These are phyloP conservation scores for Nipponia nippon DNA, from an alignment of 2,113 vertebrate species.

Conservation along the genomic window DNA sequence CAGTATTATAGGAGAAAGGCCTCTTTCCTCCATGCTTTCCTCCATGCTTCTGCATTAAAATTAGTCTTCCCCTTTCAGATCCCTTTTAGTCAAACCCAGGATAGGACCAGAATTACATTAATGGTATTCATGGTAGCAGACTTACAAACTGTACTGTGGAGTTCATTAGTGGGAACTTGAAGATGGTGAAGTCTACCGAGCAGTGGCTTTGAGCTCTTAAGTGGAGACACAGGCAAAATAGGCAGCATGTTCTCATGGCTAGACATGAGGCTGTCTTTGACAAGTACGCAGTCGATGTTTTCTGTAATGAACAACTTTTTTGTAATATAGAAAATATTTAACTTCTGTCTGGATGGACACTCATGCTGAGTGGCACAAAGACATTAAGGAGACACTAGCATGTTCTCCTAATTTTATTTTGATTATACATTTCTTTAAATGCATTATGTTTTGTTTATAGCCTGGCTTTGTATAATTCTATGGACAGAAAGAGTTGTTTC, in stretches of 20 bases:
- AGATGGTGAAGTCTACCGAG: not conserved
- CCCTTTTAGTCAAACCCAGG: not conserved
- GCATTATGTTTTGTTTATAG: not conserved
- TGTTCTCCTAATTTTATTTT: not conserved
- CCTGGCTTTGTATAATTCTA: not conserved
- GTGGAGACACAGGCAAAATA: not conserved
- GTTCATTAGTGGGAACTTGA: not conserved
- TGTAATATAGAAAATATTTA: not conserved
- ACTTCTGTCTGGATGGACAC: not conserved
- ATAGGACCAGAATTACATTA: not conserved
- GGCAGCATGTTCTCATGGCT: not conserved
- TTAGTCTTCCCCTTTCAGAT: not conserved
- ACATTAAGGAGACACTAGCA: not conserved
- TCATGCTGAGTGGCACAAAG: not conserved
- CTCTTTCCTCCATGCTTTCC: not conserved
- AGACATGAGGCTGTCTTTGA: not conserved
- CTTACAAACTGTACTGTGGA: not conserved
- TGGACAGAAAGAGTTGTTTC: not conserved
- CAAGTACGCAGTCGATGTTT: not conserved
- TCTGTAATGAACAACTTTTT: not conserved
- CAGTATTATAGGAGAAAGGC: not conserved
- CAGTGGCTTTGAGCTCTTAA: not conserved
- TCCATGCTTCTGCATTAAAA: not conserved
- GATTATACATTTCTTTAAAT: not conserved
- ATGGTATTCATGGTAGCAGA: not conserved